A percentile compares a stretch with the other conserved stretches of the same genome.
Evolutionary conservation across 2,797 vertebrate genomes (phyloP).

Genomic region (Pagetopsis macropterus): DNA sequence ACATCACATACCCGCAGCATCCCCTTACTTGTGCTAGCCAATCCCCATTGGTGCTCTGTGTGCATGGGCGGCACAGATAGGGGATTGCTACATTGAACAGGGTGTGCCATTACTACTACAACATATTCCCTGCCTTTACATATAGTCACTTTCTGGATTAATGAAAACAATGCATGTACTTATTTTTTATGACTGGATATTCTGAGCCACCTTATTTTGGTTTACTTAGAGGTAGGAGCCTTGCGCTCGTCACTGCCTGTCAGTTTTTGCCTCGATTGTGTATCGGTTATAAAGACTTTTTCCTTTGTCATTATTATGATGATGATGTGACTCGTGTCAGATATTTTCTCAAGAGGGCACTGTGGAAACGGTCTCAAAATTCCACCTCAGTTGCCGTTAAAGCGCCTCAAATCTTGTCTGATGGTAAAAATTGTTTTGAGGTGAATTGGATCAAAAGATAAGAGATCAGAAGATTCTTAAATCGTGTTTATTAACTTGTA

Average conservation of each 20-base stretch:
- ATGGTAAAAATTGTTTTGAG: slow-evolving; percentile 65
- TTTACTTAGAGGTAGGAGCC: slow-evolving; percentile 76
- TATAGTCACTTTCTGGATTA: slow-evolving; percentile 79
- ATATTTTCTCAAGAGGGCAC: slow-evolving; percentile 79
- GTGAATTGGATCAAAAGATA: slow-evolving; percentile 68
- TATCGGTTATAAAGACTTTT: slow-evolving; percentile 75
- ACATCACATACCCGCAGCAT: slow-evolving; percentile 51
- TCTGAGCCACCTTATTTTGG: slow-evolving; percentile 81
- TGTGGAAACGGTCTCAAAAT: slow-evolving; percentile 76
- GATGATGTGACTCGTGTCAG: slow-evolving; percentile 77
- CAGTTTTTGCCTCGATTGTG: slow-evolving; percentile 80
- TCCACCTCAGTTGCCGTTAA: slow-evolving; percentile 78
- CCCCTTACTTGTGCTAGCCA: slow-evolving; percentile 75
- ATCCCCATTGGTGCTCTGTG: slow-evolving; percentile 83
- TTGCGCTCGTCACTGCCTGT: slow-evolving; percentile 73
- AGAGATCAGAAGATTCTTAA: slow-evolving; percentile 74
- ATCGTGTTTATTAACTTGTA: slow-evolving; percentile 79
- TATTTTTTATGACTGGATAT: slow-evolving; percentile 81
- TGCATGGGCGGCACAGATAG: slow-evolving; percentile 81
- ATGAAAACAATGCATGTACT: slow-evolving; percentile 80
- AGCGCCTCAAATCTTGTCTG: slow-evolving; percentile 79
- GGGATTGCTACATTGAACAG: slow-evolving; percentile 72
- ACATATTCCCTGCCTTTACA: slow-evolving; percentile 75
- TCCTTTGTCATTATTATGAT: slow-evolving; percentile 65
- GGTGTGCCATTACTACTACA: slow-evolving; percentile 58